Conservation (phyloP, 2,113 vertebrate genomes). For the Tapirus terrestris region DNA sequence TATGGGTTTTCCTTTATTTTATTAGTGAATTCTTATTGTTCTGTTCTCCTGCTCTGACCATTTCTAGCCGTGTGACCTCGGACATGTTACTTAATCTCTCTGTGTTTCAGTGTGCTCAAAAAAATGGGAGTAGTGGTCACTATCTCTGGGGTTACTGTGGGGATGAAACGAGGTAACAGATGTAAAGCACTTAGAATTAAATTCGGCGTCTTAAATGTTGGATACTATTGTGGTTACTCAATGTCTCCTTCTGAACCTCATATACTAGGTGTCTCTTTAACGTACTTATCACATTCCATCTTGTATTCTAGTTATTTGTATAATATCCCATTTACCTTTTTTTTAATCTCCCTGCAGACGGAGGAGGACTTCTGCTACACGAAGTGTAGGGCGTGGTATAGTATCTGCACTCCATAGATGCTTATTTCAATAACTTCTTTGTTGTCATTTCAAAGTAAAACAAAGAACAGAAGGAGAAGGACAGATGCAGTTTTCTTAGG, state of each 20-base stretch:
- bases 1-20: conserved; percentile 42
- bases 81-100: background rate
- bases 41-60: background rate
- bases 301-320: background rate
- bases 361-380: background rate
- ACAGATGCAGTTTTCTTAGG: background rate
- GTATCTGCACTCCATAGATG: background rate
- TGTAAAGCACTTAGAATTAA: background rate
- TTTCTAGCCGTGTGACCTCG: background rate
- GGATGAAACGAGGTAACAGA: background rate
- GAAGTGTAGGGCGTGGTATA: background rate
- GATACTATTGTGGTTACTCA: background rate
- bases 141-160: background rate
- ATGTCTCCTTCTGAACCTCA: background rate
- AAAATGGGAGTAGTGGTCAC: background rate
- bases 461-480: background rate
- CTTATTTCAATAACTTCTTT: conserved; percentile 2
- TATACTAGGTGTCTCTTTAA: background rate
- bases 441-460: conserved; percentile 19
- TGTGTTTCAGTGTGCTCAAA: background rate
- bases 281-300: background rate
- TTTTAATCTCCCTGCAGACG: background rate
- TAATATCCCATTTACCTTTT: background rate
- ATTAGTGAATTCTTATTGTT: conserved; percentile 27
- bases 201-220: background rate